Base-by-base conservation (phyloP, 1,140 invertebrate species). In the Leucophenga varia region DNA sequence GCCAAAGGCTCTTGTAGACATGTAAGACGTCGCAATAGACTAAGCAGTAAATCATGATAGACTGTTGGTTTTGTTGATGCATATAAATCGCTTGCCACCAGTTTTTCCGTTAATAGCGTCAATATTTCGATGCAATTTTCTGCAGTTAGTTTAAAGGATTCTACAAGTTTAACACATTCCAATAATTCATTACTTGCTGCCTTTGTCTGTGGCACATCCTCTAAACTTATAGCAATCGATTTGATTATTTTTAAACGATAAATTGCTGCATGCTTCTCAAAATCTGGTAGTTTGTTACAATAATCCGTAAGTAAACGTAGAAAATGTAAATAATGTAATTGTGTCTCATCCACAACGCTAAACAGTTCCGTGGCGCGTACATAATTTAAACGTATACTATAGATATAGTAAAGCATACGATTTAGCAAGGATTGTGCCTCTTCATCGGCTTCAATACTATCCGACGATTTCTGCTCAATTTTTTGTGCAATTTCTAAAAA, bases 331-430 rank as follows among this genome's bases (percentile, higher is more conserved):
- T 71, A 72, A 13, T 71, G 58, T 10, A 60, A 18, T 16, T 52
- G 43, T 1, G 54, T 37, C 0, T 49, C 47, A 20, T 50, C 60
- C 0, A 55, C 54, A 10, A 54, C 59, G 28, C 47, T 51, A 34
- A 49, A 64, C 9, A 71, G 45, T 13, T 63, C 53, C 2, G 56
- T 68, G 2, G 56, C 49, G 12, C 55, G 52, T 40, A 75, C 32
- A 13, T 57, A 49, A n/a, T 54, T 54, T 5, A 70, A 40, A 1
- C 59, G 55, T 2, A 57, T 57, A 19, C 31, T 52, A 31, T 52
- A 75, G 13, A 75, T 59, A 30, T 72, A 75, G 46, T 74, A 65
- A 19, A 75, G 12, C 10, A 70, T 32, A 12, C 45, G 49, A 14
- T 63, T 41, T 3, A 54, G 43, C 12, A 63, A 47, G 0, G 55